Percentiles rank a stretch among this genome's conserved stretches.
These are phyloP conservation scores for Halcyon badia DNA, from an alignment of 2,797 vertebrate species.

Conservation along the genomic window DNA sequence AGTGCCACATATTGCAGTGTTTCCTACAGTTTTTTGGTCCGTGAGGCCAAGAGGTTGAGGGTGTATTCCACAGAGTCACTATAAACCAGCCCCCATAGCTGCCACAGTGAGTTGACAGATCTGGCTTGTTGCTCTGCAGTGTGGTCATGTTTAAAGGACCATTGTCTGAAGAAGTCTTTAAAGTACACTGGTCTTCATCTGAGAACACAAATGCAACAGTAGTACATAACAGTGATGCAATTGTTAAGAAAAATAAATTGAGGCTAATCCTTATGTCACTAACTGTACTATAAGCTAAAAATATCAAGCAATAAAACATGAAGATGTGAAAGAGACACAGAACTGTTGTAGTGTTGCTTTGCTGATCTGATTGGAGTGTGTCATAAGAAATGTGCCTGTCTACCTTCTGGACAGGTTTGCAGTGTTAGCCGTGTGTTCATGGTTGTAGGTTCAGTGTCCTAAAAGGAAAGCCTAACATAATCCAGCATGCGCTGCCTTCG, in stretches of 20 bases:
- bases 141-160: background rate
- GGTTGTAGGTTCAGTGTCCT: background rate
- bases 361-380: background rate
- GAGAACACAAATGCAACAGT: background rate
- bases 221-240: background rate
- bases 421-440: background rate
- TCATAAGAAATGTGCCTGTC: background rate
- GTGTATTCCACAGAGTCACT: background rate
- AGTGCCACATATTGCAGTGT: background rate
- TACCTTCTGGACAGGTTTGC: background rate
- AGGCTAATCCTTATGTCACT: background rate
- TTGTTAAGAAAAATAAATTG: background rate
- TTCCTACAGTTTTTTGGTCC: background rate
- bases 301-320: background rate
- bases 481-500: fast-evolving
- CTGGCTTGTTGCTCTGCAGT: background rate
- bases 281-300: background rate
- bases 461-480: background rate
- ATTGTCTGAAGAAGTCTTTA: background rate
- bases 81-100: background rate
- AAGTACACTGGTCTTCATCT: background rate
- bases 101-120: fast-evolving
- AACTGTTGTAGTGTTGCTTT: background rate
- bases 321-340: background rate
- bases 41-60: fast-evolving